phyloP scores from a whole-genome alignment of 2,888 invertebrate genomes.

The Tillus elongatus region DNA sequence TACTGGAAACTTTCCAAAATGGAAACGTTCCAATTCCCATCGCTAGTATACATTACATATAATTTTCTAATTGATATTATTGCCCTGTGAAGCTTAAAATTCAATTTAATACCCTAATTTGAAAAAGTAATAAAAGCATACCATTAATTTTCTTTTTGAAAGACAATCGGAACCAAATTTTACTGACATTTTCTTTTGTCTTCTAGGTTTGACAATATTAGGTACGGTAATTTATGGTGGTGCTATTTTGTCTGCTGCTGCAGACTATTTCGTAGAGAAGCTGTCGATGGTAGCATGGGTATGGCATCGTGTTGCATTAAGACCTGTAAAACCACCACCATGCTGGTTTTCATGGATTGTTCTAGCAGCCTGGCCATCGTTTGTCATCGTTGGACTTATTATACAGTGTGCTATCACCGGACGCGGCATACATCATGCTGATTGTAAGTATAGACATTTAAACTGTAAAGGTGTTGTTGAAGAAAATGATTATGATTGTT shows the following conservation, averaged over 20 bases:
- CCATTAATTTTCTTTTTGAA: too few relatives aligned
- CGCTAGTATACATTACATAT: too few relatives aligned
- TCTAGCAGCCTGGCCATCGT: constrained; percentile 63
- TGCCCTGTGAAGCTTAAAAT: too few relatives aligned
- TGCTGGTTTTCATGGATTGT: constrained; percentile 69
- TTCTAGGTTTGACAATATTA: constrained; percentile 57
- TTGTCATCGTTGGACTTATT: constrained; percentile 56
- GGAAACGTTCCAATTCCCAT: too few relatives aligned
- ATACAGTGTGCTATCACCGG: constrained; percentile 64
- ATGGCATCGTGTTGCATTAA: constrained; percentile 56
- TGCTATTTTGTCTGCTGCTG: constrained; percentile 57
- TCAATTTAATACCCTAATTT: too few relatives aligned
- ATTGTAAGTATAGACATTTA: constrained; percentile 45
- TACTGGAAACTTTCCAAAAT: too few relatives aligned
- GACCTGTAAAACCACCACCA: constrained; percentile 48
- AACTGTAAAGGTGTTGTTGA: neutral
- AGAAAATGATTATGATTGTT: constrained; percentile 18
- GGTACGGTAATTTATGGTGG: constrained; percentile 71
- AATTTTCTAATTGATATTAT: too few relatives aligned
- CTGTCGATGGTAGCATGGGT: constrained; percentile 63
- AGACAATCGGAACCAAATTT: too few relatives aligned
- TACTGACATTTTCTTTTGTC: too few relatives aligned
- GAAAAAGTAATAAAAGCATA: too few relatives aligned
- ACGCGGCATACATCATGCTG: constrained; percentile 54
- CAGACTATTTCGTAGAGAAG: constrained; percentile 69